Evolutionary conservation across 2,888 invertebrate genomes (phyloP), one percentile per base, ranked within the genome.

Genomic region (Tiliacea citrago): DNA sequence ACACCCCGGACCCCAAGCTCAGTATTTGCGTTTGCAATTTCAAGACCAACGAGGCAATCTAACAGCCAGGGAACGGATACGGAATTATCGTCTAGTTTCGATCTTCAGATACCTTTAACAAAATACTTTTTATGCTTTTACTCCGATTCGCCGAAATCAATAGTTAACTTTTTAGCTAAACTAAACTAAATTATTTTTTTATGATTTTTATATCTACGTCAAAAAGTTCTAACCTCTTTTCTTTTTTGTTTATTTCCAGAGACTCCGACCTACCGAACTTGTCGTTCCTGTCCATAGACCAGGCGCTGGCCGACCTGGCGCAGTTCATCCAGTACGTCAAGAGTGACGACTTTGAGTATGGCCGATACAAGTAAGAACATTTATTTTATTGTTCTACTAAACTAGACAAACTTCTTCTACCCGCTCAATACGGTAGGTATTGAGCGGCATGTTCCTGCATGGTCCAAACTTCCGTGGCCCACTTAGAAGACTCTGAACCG

Each of bases 271-370:
- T 95, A 1, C 89, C 94, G 4, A 97, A 97, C 84, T 94, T 98
- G 1, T 95, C 97, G 21, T 97, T 95, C 90, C 93, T 98, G 84
- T 97, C 93, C 66, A 97, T 97, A 0, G 97, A 97, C 87, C 98
- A 98, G 90, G 97, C 97, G 0, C 91, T 98, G 65, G 97, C 96
- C 0, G 98, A 98, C 91, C 90, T 98, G 75, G 97, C 97, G 0
- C 96, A 97, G 90, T 97, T 97, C 88, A 97, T 98, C 69, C 92
- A 95, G 65, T 90, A 95, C 29, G 92, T 97, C 71, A 96, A 96
- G 87, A 96, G 96, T 61, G 92, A 93, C 0, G 77, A 78, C 65
- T 96, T 95, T 83, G 91, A 94, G 42, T 8, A 75, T 13, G 96
- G 96, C 21, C 78, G 79, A 35, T 95, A 90, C 88, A 93, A 81